Percentiles rank a stretch among this genome's conserved stretches.
Conservation (phyloP, 2,888 invertebrate species). For the Idaea aversata region DNA sequence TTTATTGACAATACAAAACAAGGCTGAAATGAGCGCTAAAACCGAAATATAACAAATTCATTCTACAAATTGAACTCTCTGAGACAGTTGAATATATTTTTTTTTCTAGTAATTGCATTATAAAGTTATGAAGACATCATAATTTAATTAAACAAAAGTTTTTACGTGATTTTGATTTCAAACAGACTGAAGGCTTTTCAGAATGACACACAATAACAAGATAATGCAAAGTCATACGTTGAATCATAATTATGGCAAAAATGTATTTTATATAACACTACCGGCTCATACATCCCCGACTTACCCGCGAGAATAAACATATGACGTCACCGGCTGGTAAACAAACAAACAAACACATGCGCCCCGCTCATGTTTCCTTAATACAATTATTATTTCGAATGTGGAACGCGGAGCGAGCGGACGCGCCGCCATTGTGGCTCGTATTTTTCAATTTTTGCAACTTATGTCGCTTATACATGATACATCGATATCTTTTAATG, state of each 20-base stretch:
- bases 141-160: too few species aligned
- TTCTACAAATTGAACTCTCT: too few species aligned
- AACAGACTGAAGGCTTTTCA: too few species aligned
- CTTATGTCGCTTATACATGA: slow-evolving; percentile 23
- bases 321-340: slow-evolving; percentile 80
- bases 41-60: too few species aligned
- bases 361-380: slow-evolving; percentile 80
- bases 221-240: too few species aligned
- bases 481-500: slow-evolving; percentile 8
- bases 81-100: too few species aligned
- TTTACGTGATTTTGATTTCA: too few species aligned
- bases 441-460: slow-evolving; percentile 52
- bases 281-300: slow-evolving; percentile 38
- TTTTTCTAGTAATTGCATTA: too few species aligned
- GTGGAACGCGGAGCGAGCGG: slow-evolving; percentile 66
- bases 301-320: slow-evolving; percentile 78
- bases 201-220: too few species aligned
- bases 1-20: too few species aligned
- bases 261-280: slow-evolving; percentile 2
- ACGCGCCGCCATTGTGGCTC: slow-evolving; percentile 37
- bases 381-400: slow-evolving; percentile 81
- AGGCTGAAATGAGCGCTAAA: too few species aligned
- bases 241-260: background rate
- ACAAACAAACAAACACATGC: slow-evolving; percentile 82
- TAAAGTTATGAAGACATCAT: too few species aligned